Percentiles rank a stretch among this genome's conserved stretches.
Evolutionary conservation across 2,113 vertebrate species (phyloP).

Genomic region (Anhinga anhinga): DNA sequence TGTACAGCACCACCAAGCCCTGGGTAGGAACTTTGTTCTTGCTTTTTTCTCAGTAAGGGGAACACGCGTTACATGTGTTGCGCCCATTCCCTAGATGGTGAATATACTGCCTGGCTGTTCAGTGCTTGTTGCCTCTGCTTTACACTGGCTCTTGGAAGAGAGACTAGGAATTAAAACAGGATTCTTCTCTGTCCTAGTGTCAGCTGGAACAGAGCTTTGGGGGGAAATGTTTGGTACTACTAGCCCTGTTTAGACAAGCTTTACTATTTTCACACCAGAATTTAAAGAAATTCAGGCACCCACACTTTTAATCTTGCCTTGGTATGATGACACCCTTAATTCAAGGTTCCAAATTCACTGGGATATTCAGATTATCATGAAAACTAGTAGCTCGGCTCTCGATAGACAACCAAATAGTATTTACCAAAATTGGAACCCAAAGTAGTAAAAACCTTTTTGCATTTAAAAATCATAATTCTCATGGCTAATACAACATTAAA

Average conservation of each 20-base stretch:
- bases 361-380: not conserved
- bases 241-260: not conserved
- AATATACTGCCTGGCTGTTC: not conserved
- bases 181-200: not conserved
- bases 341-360: not conserved
- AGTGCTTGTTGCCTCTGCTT: not conserved
- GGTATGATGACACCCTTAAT: not conserved
- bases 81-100: rapidly evolving
- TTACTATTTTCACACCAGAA: not conserved
- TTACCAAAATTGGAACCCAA: not conserved
- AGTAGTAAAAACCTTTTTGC: not conserved
- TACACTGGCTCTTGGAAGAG: not conserved
- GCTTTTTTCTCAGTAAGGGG: not conserved
- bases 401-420: not conserved
- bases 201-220: not conserved
- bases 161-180: not conserved
- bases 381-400: not conserved
- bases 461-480: not conserved
- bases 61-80: rapidly evolving
- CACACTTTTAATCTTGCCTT: not conserved
- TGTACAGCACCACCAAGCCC: not conserved
- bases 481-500: not conserved
- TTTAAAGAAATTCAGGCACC: not conserved
- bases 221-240: not conserved
- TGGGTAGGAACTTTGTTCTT: not conserved